Evolutionary conservation across 2,888 invertebrate species (phyloP).

Genomic region (Anoplius nigerrimus): DNA sequence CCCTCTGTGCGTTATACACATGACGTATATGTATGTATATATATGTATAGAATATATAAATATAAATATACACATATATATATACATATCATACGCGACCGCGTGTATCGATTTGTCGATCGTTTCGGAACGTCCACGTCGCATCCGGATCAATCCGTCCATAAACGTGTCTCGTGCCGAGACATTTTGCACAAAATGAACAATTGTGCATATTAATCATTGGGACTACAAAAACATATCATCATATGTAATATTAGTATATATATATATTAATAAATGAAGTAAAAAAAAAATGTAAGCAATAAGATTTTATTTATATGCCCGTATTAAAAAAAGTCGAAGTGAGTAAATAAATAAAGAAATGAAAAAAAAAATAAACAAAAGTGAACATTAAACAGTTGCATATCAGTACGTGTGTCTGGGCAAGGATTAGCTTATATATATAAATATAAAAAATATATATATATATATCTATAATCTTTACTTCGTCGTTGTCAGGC

Average conservation of each 20-base stretch:
- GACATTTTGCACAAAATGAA: slow-evolving; percentile 68
- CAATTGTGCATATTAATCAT: slow-evolving; percentile 74
- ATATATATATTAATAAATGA: slow-evolving; percentile 39
- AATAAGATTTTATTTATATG: slow-evolving; percentile 74
- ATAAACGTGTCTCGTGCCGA: slow-evolving; percentile 64
- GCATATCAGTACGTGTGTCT: slow-evolving; percentile 74
- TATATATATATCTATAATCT: slow-evolving; percentile 64
- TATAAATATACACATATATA: too few species aligned
- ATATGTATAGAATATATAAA: too few species aligned
- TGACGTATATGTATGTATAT: too few species aligned
- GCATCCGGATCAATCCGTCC: slow-evolving; percentile 69
- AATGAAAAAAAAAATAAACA: slow-evolving; percentile 45
- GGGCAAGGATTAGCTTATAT: slow-evolving; percentile 73
- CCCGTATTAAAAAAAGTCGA: slow-evolving; percentile 57
- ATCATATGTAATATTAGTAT: slow-evolving; percentile 67
- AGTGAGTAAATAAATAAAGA: slow-evolving; percentile 39
- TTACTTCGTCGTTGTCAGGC: slow-evolving; percentile 73
- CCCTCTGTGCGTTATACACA: too few species aligned
- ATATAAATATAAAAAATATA: slow-evolving; percentile 55
- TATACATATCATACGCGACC: too few species aligned
- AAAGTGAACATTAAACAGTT: slow-evolving; percentile 61
- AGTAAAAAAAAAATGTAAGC: slow-evolving; percentile 70
- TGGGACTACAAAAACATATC: slow-evolving; percentile 76
- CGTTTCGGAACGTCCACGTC: slow-evolving; percentile 63
- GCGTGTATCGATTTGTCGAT: slow-evolving; percentile 40